Base-by-base conservation (phyloP, 1,140 invertebrate species). In the Diplogasteroides magnus region DNA sequence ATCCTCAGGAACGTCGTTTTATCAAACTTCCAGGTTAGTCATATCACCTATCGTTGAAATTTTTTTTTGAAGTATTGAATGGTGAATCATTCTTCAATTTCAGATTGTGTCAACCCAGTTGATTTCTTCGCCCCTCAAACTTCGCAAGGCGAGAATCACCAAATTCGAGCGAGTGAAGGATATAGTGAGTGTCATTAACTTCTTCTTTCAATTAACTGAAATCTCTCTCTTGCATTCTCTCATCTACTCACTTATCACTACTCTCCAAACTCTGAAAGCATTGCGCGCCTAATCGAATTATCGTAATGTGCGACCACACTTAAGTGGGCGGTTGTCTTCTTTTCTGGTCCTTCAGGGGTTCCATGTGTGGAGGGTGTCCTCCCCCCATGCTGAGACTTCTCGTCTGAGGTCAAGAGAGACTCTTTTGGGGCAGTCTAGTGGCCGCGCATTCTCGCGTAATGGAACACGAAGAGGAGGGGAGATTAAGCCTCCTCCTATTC, bases 91-190 rank as follows among this genome's bases (percentile, higher is more conserved):
- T 48, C 37, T 11, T 48, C 19, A 6, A 11, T 48, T 60, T 1
- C 70, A 72, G 56, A 31, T 48, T 2, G 58, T 68, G 1, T 58
- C 27, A 27, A 63, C 70, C 0, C 61, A 61, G 23, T 32, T 72
- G 0, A 62, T 72, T 1, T 72, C 70, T 2, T 67, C 70, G 3
- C 70, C 70, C 6, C 28, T 72, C 31, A 67, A 63, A 55, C 31
- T 72, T 6, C 59, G 70, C n/a, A 23, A 65, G 25, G 64, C 70
- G 2, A 61, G 70, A 25, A 71, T 72, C 13, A 72, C 70, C 14
- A 72, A 72, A 48, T 72, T 72, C 37, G 70, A 72, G 58, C 31
- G 60, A 28, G 61, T 62, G n/a, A 15, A 27, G 61, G 65, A 67
- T 62, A 58, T 67, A 31, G 70, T 72, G 25, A 72, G 70, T 64